Conservation (phyloP, 2,888 invertebrate genomes). For the Priocnemis perturbator region DNA sequence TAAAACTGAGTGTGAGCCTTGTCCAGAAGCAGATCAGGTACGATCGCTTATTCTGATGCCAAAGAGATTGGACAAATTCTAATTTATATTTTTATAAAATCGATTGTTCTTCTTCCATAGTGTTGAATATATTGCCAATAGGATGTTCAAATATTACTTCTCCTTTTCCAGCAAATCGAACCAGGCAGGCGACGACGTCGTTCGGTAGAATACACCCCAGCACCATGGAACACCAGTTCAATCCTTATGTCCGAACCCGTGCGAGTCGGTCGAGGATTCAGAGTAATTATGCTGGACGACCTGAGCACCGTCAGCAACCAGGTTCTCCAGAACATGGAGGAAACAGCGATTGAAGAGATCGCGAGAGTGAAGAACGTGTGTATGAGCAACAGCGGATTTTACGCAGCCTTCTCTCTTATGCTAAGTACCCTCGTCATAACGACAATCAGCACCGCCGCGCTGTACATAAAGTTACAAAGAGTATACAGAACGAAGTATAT, state of each 20-base stretch:
- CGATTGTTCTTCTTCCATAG: too few species aligned
- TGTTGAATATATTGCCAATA: too few species aligned
- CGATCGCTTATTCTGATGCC: background rate
- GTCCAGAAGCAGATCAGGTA: slow-evolving; percentile 81
- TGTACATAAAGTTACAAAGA: slow-evolving; percentile 77
- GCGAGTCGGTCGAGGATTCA: slow-evolving; percentile 81
- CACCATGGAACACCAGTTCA: slow-evolving; percentile 69
- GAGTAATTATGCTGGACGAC: slow-evolving; percentile 84
- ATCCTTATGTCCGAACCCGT: slow-evolving; percentile 79
- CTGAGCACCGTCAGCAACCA: slow-evolving; percentile 72
- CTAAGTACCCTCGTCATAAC: slow-evolving; percentile 80
- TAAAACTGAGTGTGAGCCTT: slow-evolving; percentile 86
- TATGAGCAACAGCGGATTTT: slow-evolving; percentile 80
- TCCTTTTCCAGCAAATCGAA: slow-evolving; percentile 74
- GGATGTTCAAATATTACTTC: too few species aligned
- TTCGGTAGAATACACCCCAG: slow-evolving; percentile 56
- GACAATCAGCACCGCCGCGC: slow-evolving; percentile 76
- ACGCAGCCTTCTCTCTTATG: slow-evolving; percentile 80
- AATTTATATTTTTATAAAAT: too few species aligned
- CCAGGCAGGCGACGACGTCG: slow-evolving; percentile 75
- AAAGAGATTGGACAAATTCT: too few species aligned
- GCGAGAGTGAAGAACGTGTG: slow-evolving; percentile 77
- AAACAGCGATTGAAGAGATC: slow-evolving; percentile 46
- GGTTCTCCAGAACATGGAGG: slow-evolving; percentile 61
- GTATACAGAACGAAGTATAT: slow-evolving; percentile 55